Evolutionary conservation across 2,888 invertebrate genomes (phyloP).

Genomic region (Mongoloraphidia duomilia): DNA sequence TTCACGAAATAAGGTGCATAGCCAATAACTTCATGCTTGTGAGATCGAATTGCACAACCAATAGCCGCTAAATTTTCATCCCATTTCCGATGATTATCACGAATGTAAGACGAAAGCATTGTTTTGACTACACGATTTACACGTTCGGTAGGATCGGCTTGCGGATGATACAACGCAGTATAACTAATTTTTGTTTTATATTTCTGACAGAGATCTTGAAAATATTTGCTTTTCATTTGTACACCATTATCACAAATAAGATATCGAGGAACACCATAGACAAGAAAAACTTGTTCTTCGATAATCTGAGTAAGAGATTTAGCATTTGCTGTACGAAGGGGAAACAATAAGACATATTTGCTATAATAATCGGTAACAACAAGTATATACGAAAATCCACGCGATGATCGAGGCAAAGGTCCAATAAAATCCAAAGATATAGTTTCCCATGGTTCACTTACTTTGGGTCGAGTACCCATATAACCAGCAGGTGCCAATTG

Average conservation of each 20-base stretch:
- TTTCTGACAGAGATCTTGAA: slow-evolving; percentile 5
- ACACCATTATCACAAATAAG: too few species aligned
- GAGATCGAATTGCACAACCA: slow-evolving; percentile 13
- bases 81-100: slow-evolving; percentile 15
- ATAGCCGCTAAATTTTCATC: slow-evolving; percentile 12
- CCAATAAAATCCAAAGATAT: slow-evolving; percentile 11
- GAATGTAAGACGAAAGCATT: slow-evolving; percentile 18
- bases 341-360: slow-evolving; percentile 11
- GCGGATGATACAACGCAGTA: slow-evolving; percentile 19
- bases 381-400: slow-evolving; percentile 10
- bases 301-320: too few species aligned
- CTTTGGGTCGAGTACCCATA: slow-evolving; percentile 7
- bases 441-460: slow-evolving; percentile 8
- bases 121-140: slow-evolving; percentile 21
- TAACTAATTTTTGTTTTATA: slow-evolving; percentile 9
- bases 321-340: slow-evolving; percentile 10
- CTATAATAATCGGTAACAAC: slow-evolving; percentile 12
- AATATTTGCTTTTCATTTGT: slow-evolving; percentile 8
- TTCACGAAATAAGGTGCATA: too few species aligned
- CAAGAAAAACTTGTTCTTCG: too few species aligned
- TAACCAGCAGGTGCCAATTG: slow-evolving; percentile 6
- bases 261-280: too few species aligned
- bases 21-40: slow-evolving; percentile 13
- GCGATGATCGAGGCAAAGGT: slow-evolving; percentile 6
- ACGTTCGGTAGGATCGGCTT: too few species aligned